Evolutionary conservation across 2,888 invertebrate genomes (phyloP), one percentile per base, ranked within the genome.

Genomic region (Spisula subtruncata): DNA sequence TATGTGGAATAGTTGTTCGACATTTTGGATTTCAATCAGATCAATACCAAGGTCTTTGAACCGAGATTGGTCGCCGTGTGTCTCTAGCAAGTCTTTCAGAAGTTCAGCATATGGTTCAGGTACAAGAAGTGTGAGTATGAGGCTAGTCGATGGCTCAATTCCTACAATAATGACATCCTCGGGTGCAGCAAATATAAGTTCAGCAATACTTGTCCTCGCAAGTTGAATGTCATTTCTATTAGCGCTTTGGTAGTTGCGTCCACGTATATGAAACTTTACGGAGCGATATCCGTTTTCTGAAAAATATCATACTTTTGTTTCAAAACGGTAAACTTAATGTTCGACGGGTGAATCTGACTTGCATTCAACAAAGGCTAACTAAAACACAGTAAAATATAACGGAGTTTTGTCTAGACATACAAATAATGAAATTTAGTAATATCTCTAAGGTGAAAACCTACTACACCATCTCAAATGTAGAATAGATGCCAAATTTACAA

Each of bases 61-160:
- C 6, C 75, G 81, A 16, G 79, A 29, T 18, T 83, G 12, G 16
- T 66, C 18, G 8, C 20, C 85, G 0, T 75, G 35, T 2, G 80
- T 51, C 29, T 71, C 46, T 0, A 91, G 56, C 71, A 89, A n/a
- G 0, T 79, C 71, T 71, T 80, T 29, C 0, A 91, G 48, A 10
- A 87, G 46, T 18, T 66, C 75, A 10, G 85, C 85, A 48, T 89
- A 89, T 16, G 66, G 8, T 6, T 83, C 80, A 18, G 92, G 92
- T 25, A 92, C 75, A 83, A 89, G 87, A 14, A 92, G 48, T 1
- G 90, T 89, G 12, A 92, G 71, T 14, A 92, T 51, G 41, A 92
- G 51, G 48, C 92, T 92, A n/a, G 90, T 87, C 10, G 92, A 86
- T 25, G 92, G 92, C 56, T 89, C 90, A 10, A 92, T 80, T 16